These are phyloP conservation scores for Spinibarbus caldwelli DNA, from an alignment of 2,797 vertebrate species.

Conservation along the genomic window DNA sequence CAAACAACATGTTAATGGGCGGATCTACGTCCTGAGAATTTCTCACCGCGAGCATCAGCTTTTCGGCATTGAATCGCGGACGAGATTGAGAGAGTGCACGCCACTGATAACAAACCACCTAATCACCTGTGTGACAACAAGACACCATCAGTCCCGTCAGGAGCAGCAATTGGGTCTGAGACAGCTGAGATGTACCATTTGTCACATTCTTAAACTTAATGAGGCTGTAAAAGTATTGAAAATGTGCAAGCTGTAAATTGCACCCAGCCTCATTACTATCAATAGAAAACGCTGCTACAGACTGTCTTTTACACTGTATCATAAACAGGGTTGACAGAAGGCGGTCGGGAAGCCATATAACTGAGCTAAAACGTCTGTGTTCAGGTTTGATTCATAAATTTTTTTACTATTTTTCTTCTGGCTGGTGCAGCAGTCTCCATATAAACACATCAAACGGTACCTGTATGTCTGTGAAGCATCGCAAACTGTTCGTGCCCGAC, in stretches of 20 bases:
- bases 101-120: conserved; percentile 36
- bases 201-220: conserved; percentile 51
- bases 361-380: background rate
- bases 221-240: conserved; percentile 37
- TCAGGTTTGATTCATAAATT: conserved; percentile 25
- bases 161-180: conserved; percentile 4
- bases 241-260: conserved; percentile 36
- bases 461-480: conserved; percentile 50
- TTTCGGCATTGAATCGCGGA: background rate
- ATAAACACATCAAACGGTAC: conserved; percentile 52
- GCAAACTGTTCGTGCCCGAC: conserved; percentile 47
- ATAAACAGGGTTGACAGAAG: conserved; percentile 24
- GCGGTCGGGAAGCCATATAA: conserved; percentile 4
- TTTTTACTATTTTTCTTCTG: conserved; percentile 29
- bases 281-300: background rate
- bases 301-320: conserved; percentile 21
- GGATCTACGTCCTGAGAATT: conserved; percentile 15
- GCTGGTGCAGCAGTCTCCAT: conserved; percentile 44
- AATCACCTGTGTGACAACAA: conserved; percentile 47
- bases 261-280: conserved; percentile 28
- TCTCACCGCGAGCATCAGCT: background rate
- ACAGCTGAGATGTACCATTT: conserved; percentile 37
- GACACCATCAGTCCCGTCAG: conserved; percentile 19
- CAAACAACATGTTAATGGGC: conserved; percentile 37
- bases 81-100: background rate